Base-by-base conservation (phyloP, 2,113 vertebrate genomes). In the Semnopithecus entellus region DNA sequence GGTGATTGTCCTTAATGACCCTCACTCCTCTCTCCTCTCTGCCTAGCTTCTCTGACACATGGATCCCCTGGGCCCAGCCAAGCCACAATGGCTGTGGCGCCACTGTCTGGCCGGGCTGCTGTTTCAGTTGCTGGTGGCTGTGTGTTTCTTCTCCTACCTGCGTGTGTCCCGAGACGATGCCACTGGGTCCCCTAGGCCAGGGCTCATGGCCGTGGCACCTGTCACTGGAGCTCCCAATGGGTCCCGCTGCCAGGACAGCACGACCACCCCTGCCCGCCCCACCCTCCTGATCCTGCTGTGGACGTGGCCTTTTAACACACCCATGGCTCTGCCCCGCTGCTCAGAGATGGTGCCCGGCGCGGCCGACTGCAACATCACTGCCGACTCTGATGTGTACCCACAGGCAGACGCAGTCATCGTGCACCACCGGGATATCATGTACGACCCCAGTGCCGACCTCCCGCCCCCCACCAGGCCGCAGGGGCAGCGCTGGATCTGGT, bases 401-500 rank as follows among this genome's bases (percentile, higher is more conserved):
- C 7, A 0, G 59, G 98, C 97, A 0, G 92, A 97, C 0, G 97
- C 95, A 0, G 95, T 98, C 20, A 89, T 98, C 0, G 2, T 98
- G 23, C 98, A 98, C 17, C 98, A 98, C 88, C 45, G 59, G 0
- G 97, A 98, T 0, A 64, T 97, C 4, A 97, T 30, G 8, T 0
- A 0, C 18, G 0, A 35, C 1, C 0, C 1, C 0, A 0, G 1
- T 14, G 0, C 0, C 0, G 2, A 13, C 40, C 91, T 98, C 64
- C 93, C 95, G 0, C 80, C 17, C 0, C 11, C 81, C 1, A 98
- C 96, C 1, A 59, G 98, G 18, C 95, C 76, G 0, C 68, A 76
- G 0, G 78, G 57, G 57, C 98, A 98, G 92, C 82, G 4, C 81
- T 98, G 98, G 98, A 91, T 98, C 81, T 98, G 98, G 98, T 95